These are phyloP conservation scores for Antheraea yamamai DNA, from an alignment of 2,888 invertebrate species.

Conservation along the genomic window DNA sequence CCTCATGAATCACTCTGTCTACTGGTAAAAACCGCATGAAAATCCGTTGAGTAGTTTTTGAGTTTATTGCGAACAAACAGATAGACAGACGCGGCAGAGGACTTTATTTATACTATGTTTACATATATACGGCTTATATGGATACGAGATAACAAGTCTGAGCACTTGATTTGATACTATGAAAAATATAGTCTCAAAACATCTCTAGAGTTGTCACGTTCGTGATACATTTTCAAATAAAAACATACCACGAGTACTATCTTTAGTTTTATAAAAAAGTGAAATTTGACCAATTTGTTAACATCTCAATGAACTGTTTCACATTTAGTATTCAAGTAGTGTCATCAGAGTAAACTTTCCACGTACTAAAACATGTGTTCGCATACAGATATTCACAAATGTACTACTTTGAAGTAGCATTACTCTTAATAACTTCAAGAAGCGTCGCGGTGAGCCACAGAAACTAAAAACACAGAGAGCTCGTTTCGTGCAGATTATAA, in stretches of 20 bases:
- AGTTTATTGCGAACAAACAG: too few species aligned
- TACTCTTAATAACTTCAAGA: slow-evolving; percentile 49
- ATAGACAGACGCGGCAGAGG: too few species aligned
- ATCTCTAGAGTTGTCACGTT: neutral
- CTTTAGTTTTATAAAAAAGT: slow-evolving; percentile 10
- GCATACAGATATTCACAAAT: slow-evolving; percentile 36
- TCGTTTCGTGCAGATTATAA: slow-evolving; percentile 1
- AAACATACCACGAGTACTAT: neutral
- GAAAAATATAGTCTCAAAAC: neutral
- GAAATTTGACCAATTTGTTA: slow-evolving; percentile 1
- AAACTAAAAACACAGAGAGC: slow-evolving; percentile 10
- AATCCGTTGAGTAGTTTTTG: too few species aligned
- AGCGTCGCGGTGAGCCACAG: slow-evolving; percentile 25
- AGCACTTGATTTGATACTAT: too few species aligned
- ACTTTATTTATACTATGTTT: too few species aligned
- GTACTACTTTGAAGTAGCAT: slow-evolving; percentile 50
- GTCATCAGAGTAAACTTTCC: slow-evolving; percentile 27
- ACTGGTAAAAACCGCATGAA: too few species aligned
- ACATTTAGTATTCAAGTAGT: slow-evolving; percentile 25
- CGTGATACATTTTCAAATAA: neutral
- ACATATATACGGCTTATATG: too few species aligned
- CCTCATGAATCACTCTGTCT: too few species aligned
- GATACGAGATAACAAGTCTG: too few species aligned
- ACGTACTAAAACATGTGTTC: slow-evolving; percentile 24
- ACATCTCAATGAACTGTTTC: neutral